phyloP scores from a whole-genome alignment of 2,888 invertebrate species.

The Phoronis australis region DNA sequence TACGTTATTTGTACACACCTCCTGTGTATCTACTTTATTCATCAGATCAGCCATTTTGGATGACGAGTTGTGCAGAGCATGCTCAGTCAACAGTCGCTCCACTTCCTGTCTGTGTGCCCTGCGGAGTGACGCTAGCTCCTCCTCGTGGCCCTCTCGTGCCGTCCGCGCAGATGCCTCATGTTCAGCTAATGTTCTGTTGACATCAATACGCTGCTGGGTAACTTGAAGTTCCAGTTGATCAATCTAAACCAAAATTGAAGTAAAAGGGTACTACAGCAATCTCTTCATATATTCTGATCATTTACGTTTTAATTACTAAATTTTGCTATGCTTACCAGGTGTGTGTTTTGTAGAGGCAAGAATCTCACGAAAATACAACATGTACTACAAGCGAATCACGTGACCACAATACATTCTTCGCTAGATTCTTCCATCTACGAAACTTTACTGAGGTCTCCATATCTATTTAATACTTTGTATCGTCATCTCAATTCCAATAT shows the following conservation, averaged over 20 bases:
- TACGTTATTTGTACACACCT: constrained; percentile 23
- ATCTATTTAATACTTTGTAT: no score
- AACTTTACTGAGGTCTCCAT: no score
- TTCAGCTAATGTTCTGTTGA: constrained; percentile 37
- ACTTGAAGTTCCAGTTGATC: constrained; percentile 33
- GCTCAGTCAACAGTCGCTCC: constrained; percentile 33
- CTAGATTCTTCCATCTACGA: no score
- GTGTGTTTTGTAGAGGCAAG: no score
- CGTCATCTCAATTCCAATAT: no score
- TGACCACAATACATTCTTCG: no score
- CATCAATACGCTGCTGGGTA: constrained; percentile 37
- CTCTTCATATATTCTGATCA: no score
- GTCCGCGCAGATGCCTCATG: constrained; percentile 30
- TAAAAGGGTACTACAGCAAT: no score
- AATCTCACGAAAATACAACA: no score
- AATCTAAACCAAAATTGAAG: constrained; percentile 19
- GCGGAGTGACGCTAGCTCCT: constrained; percentile 29
- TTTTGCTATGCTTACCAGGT: no score
- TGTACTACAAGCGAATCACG: no score
- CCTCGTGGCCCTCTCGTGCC: constrained; percentile 27
- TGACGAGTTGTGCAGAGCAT: constrained; percentile 38
- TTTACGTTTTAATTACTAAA: no score
- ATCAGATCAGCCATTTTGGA: constrained; percentile 41
- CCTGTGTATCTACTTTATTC: constrained; percentile 43
- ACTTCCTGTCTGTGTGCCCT: constrained; percentile 41